Percentiles rank a stretch among this genome's conserved stretches.
These are phyloP conservation scores for Meloidogyne chitwoodi DNA, from an alignment of 1,140 invertebrate species.

Conservation along the genomic window DNA sequence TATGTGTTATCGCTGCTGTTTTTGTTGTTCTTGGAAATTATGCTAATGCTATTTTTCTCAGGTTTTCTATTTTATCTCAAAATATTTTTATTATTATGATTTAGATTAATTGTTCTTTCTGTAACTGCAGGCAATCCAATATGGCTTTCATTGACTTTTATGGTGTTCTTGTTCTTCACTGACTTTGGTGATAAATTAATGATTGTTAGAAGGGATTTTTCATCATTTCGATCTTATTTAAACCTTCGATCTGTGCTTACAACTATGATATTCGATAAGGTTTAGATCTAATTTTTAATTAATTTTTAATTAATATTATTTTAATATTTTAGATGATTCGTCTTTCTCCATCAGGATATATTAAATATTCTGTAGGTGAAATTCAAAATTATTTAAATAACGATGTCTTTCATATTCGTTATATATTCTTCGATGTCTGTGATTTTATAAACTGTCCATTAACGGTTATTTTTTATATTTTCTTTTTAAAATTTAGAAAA, in stretches of 20 bases:
- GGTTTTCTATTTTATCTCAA: neutral
- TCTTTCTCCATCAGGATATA: slow-evolving; percentile 26
- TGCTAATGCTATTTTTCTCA: slow-evolving; percentile 11
- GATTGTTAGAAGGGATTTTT: slow-evolving; percentile 9
- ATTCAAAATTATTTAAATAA: slow-evolving; percentile 32
- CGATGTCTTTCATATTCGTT: slow-evolving; percentile 14
- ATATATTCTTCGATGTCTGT: slow-evolving; percentile 31
- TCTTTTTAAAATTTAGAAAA: neutral
- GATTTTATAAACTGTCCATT: slow-evolving; percentile 33
- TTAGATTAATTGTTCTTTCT: slow-evolving; percentile 16
- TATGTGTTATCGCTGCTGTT: neutral
- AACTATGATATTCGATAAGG: slow-evolving; percentile 28
- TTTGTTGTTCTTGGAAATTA: slow-evolving; percentile 7
- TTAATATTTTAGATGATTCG: slow-evolving; percentile 31
- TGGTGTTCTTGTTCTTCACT: slow-evolving; percentile 4
- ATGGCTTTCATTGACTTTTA: slow-evolving; percentile 14
- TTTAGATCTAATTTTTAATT: neutral
- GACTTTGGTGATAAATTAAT: slow-evolving; percentile 19
- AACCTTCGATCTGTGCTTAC: slow-evolving; percentile 23
- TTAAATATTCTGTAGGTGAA: slow-evolving; percentile 30
- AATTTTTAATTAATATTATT: neutral
- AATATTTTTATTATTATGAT: neutral
- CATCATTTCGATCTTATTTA: slow-evolving; percentile 17
- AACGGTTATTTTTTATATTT: slow-evolving; percentile 14
- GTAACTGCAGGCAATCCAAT: neutral